A percentile compares a stretch with the other conserved stretches of the same genome.
phyloP scores from a whole-genome alignment of 1,140 invertebrate species.

The Holcopasites calliopsidis region DNA sequence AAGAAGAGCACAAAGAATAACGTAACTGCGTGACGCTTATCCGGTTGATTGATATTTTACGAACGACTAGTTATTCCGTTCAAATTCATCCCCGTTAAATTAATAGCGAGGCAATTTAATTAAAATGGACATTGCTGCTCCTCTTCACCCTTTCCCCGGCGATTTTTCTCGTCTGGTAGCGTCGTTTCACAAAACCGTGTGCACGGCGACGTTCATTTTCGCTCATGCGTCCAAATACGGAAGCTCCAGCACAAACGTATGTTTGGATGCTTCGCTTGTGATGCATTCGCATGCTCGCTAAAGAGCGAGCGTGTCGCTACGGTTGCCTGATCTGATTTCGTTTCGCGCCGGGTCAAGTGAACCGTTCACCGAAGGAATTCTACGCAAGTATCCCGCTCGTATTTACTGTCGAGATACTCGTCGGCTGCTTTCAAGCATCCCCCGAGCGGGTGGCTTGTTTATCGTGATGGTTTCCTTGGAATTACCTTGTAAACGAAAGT shows the following conservation, averaged over 20 bases:
- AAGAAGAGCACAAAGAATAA: neutral
- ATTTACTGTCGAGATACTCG: neutral
- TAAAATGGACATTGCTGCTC: neutral
- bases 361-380: slow-evolving; percentile 10
- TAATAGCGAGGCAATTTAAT: neutral
- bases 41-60: neutral
- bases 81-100: neutral
- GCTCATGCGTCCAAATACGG: too few species aligned
- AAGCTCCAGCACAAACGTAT: too few species aligned
- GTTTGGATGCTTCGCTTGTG: neutral
- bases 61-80: neutral
- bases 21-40: neutral
- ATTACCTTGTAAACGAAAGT: neutral
- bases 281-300: slow-evolving; percentile 3
- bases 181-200: too few species aligned
- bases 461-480: neutral
- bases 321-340: slow-evolving; percentile 9
- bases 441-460: neutral
- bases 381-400: neutral
- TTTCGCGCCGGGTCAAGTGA: slow-evolving; percentile 13
- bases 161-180: too few species aligned
- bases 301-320: neutral
- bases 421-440: neutral
- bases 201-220: neutral
- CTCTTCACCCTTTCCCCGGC: too few species aligned